These are phyloP conservation scores for Octopus sinensis DNA, from an alignment of 1,140 invertebrate species.

Conservation along the genomic window DNA sequence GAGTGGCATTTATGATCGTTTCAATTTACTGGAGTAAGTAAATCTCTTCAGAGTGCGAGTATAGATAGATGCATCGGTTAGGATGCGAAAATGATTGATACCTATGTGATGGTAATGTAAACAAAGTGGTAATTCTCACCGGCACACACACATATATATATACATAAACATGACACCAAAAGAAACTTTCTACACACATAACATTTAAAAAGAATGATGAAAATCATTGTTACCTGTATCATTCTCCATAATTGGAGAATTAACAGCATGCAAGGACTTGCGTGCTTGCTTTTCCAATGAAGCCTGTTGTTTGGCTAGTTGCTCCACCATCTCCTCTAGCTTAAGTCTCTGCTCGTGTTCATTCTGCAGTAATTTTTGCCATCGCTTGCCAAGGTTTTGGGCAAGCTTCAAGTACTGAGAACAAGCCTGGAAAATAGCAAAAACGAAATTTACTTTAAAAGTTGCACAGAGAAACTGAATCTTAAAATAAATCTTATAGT, in stretches of 20 bases:
- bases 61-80: no score
- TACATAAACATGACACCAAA: no score
- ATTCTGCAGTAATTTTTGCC: conserved; percentile 86
- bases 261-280: conserved; percentile 38
- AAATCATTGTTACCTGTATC: conserved; percentile 12
- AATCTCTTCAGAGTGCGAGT: no score
- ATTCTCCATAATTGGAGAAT: conserved; percentile 17
- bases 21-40: no score
- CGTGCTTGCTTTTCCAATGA: conserved; percentile 71
- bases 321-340: conserved; percentile 96
- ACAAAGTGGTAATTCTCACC: no score
- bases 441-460: not conserved
- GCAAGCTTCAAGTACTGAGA: conserved; percentile 84
- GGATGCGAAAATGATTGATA: no score
- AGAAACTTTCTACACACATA: no score
- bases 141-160: no score
- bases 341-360: conserved; percentile 89
- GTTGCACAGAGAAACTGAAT: not conserved
- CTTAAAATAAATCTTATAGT: not conserved
- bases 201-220: no score
- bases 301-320: conserved; percentile 92
- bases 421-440: conserved; percentile 68
- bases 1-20: no score
- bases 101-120: no score
- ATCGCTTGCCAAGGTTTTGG: conserved; percentile 80